Evolutionary conservation across 2,888 invertebrate genomes (phyloP), one percentile per base, ranked within the genome.

Genomic region (Sepiola atlantica): DNA sequence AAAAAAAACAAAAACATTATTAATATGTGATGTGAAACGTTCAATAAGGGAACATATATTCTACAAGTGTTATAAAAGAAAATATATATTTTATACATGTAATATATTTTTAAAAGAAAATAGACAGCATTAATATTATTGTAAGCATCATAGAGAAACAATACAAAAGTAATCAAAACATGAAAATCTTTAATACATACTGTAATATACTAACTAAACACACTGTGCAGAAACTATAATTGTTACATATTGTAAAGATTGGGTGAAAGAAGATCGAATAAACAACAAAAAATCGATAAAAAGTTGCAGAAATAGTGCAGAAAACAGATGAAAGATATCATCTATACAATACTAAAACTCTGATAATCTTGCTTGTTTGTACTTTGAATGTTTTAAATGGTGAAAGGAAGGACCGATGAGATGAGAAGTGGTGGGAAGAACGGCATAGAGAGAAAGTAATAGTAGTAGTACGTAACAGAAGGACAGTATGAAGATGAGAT

Each of bases 201-300:
- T 32, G n/a, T n/a, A 77, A 77, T 77, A 77, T n/a, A 77, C 77
- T 77, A 77, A n/a, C 77, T n/a, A 77, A 77, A n/a, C n/a, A 77
- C 77, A 77, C 77, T 77, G 77, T 77, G 77, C 77, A 77, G 32
- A 77, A n/a, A 16, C 32, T 61, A 61, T 21, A 21, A 57, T 57
- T 57, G 21, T 57, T 24, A 57, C 6, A 10, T 61, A 61, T 61
- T 77, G 18, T 77, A 14, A 77, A 32, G 2, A 14, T 77, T n/a
- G 32, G 3, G n/a, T 77, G 16, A 32, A 77, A 77, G 28, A 12
- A 77, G n/a, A n/a, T 0, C 4, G n/a, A 14, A 16, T n/a, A 77
- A n/a, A 57, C 14, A 57, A 21, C 20, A 6, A 77, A 14, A n/a
- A 77, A 77, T n/a, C n/a, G 32, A n/a, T 77, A n/a, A 77, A 77